A percentile compares a stretch with the other conserved stretches of the same genome.
Conservation (phyloP, 2,888 invertebrate genomes). For the Caradrina kadenii region DNA sequence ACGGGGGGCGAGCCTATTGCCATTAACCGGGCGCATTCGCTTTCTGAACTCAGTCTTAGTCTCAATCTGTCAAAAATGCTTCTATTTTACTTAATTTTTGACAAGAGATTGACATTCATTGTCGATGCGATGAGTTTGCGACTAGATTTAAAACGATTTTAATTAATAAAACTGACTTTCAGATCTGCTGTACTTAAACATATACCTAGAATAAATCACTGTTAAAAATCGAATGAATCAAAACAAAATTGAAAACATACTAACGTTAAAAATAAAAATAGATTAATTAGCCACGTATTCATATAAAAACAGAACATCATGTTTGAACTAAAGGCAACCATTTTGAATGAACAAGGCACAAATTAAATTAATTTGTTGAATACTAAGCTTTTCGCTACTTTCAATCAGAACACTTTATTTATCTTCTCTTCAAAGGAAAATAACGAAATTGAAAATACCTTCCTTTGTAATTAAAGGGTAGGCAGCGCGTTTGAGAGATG, state of each 20-base stretch:
- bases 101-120: no score
- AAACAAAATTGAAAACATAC: constrained; percentile 22
- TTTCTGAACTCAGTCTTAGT: no score
- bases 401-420: constrained; percentile 74
- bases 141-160: no score
- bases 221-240: constrained; percentile 28
- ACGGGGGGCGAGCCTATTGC: no score
- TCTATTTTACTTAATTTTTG: no score
- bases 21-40: no score
- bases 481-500: constrained; percentile 31
- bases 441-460: constrained; percentile 74
- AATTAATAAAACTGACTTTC: no score
- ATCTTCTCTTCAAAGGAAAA: constrained; percentile 68
- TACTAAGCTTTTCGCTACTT: constrained; percentile 66
- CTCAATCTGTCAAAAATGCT: no score
- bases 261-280: constrained; percentile 14
- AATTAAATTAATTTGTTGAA: constrained; percentile 71
- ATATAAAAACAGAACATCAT: constrained; percentile 36
- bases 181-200: neutral
- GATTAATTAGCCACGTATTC: constrained; percentile 38
- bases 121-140: no score
- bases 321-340: constrained; percentile 44
- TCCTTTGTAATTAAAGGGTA: constrained; percentile 70
- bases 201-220: neutral
- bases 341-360: constrained; percentile 58